These are phyloP conservation scores for Choloepus didactylus DNA, from an alignment of 2,797 vertebrate genomes.

Conservation along the genomic window DNA sequence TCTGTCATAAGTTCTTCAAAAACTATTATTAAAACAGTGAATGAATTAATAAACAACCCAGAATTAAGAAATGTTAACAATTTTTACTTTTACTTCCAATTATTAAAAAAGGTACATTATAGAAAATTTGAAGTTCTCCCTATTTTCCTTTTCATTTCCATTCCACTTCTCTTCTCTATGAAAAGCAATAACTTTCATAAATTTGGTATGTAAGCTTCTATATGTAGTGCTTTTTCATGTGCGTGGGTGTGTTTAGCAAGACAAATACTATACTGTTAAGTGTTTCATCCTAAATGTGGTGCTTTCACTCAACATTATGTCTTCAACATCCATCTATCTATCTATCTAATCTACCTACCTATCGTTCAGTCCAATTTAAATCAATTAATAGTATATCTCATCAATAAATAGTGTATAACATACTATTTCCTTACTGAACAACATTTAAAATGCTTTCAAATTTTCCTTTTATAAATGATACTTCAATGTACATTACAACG, in stretches of 20 bases:
- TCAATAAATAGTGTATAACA: not conserved
- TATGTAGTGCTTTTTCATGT: not conserved
- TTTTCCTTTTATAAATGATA: not conserved
- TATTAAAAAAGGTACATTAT: not conserved
- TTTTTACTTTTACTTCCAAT: constrained; percentile 3
- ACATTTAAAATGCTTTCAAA: constrained; percentile 16
- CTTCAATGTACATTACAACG: not conserved
- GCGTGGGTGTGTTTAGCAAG: not conserved
- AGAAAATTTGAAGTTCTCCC: not conserved
- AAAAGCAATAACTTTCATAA: not conserved
- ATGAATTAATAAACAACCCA: not conserved
- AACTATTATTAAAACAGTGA: not conserved
- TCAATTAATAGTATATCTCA: not conserved
- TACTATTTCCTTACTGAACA: not conserved
- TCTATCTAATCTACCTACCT: not conserved
- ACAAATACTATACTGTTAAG: not conserved
- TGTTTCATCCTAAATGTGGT: not conserved
- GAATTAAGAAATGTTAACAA: not conserved
- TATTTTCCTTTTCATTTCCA: not conserved
- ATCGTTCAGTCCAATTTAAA: constrained; percentile 7
- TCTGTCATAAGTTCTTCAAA: not conserved
- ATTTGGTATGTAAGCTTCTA: not conserved
- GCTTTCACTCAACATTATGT: not conserved
- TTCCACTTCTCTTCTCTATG: not conserved
- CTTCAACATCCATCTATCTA: not conserved